Evolutionary conservation across 2,113 vertebrate species (phyloP).

Genomic region (Gobiocypris rarus): DNA sequence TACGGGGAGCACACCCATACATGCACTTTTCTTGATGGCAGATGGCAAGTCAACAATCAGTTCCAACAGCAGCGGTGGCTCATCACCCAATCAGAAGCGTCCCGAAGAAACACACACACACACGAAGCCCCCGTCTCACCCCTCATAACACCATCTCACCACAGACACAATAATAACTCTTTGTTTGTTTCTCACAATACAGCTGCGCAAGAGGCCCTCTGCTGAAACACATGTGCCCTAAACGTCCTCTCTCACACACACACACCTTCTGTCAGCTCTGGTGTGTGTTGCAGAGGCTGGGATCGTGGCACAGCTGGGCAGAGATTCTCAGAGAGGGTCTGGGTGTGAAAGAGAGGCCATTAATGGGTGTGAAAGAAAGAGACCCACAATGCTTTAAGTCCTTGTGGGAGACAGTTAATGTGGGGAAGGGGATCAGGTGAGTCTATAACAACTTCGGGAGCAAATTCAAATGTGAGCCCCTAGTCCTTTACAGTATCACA

Average conservation of each 20-base stretch:
- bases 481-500: slow-evolving; percentile 64
- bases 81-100: slow-evolving; percentile 68
- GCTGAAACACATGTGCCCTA: slow-evolving; percentile 65
- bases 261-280: slow-evolving; percentile 43
- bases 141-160: slow-evolving; percentile 65
- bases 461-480: not conserved
- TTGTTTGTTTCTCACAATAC: slow-evolving; percentile 89
- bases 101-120: slow-evolving; percentile 64
- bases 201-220: slow-evolving; percentile 89
- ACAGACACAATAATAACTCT: slow-evolving; percentile 93
- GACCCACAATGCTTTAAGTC: not conserved
- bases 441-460: not conserved
- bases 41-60: slow-evolving; percentile 98
- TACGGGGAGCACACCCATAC: slow-evolving; percentile 32
- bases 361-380: slow-evolving; percentile 9
- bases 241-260: slow-evolving; percentile 71
- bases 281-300: slow-evolving; percentile 43
- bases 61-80: slow-evolving; percentile 79
- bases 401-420: not conserved
- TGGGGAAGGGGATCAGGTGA: not conserved
- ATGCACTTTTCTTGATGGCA: slow-evolving; percentile 85
- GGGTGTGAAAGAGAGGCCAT: slow-evolving; percentile 4
- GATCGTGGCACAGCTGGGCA: slow-evolving; percentile 52
- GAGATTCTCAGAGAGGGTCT: slow-evolving; percentile 52
- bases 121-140: slow-evolving; percentile 39